Percentiles rank a stretch among this genome's conserved stretches.
These are phyloP conservation scores for Eolophus roseicapilla DNA, from an alignment of 2,113 vertebrate species.

Conservation along the genomic window DNA sequence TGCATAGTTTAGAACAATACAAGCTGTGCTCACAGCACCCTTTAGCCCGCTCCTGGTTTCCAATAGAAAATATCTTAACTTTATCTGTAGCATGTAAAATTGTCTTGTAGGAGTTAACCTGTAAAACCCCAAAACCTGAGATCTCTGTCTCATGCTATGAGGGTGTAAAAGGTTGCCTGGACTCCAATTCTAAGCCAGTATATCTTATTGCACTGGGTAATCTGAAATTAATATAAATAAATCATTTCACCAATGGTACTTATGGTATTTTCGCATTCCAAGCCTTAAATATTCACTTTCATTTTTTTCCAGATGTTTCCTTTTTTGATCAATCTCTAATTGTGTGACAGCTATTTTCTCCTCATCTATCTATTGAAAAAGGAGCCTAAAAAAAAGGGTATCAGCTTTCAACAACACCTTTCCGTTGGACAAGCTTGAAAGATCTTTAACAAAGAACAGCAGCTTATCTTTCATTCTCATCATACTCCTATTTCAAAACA, in stretches of 20 bases:
- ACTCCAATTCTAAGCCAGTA: not conserved
- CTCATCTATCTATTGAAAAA: not conserved
- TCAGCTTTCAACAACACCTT: not conserved
- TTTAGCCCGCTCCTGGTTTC: not conserved
- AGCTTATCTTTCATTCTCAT: not conserved
- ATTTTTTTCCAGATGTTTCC: not conserved
- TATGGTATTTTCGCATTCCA: not conserved
- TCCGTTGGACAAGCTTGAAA: not conserved
- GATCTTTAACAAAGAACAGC: not conserved
- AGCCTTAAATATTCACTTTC: not conserved
- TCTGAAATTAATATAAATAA: not conserved
- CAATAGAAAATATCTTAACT: not conserved
- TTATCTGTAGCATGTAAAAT: not conserved
- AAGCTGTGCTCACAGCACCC: not conserved
- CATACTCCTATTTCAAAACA: not conserved
- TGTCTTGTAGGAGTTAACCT: not conserved
- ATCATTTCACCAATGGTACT: not conserved
- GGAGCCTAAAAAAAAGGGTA: fast-evolving
- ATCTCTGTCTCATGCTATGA: not conserved
- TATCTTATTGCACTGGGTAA: not conserved
- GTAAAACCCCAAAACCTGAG: not conserved
- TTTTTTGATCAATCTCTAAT: not conserved
- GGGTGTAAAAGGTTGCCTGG: not conserved
- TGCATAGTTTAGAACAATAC: not conserved
- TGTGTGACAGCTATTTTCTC: not conserved